Base-by-base conservation (phyloP, 2,797 vertebrate genomes). In the Sciaenops ocellatus region DNA sequence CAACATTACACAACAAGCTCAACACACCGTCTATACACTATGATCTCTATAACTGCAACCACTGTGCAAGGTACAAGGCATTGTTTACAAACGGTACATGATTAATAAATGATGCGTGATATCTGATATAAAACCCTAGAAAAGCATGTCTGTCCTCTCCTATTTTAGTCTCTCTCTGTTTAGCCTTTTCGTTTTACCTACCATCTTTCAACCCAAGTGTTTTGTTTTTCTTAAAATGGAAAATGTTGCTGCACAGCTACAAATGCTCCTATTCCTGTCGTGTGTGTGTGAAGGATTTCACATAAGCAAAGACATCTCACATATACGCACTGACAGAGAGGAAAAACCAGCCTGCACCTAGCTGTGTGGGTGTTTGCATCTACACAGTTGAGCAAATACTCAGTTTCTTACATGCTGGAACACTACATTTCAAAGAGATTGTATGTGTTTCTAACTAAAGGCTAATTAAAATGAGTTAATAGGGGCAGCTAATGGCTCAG, bases 381-480 rank as follows among this genome's bases (percentile, higher is more conserved):
- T 18, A 30, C 22, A 62, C 44, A 24, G 56, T 47, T 44, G 34
- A 59, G 26, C 60, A 66, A 84, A 77, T 46, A 41, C 51, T 69
- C 47, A 1, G 18, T 13, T 16, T 50, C 26, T 52, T 16, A 15
- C 26, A 8, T 24, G 28, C 46, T 50, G 26, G 50, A 50, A n/a
- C 46, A 34, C n/a, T n/a, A 12, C 18, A n/a, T 69, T 69, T 59
- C 26, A 50, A n/a, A 41, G 67, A 48, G 28, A 56, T 22, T 38
- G 50, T 50, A 12, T 57, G 47, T 30, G 46, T 73, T 65, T 73
- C 52, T 44, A 16, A 80, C 51, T 62, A 56, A 16, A 47, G 80
- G 69, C 46, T 71, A 76, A 80, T 76, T 78, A 52, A 47, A 81
- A 62, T 44, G 30, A 76, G 60, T 51, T 69, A 82, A 84, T 59